Conservation (phyloP, 2,888 invertebrate genomes). For the Epirrhoe tristata region DNA sequence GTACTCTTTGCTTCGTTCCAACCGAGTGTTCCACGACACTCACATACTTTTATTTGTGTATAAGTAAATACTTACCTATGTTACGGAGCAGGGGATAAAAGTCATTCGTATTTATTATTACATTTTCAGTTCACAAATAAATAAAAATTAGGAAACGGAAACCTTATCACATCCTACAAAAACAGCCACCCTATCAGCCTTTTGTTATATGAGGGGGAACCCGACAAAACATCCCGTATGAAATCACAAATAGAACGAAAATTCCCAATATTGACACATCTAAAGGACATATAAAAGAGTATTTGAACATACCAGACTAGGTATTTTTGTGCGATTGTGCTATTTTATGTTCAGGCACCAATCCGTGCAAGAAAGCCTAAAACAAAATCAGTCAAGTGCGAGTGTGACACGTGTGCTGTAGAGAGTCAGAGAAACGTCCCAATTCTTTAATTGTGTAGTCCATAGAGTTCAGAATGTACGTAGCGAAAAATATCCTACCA, state of each 20-base stretch:
- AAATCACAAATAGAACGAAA: conserved; percentile 10
- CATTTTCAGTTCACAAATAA: conserved; percentile 1
- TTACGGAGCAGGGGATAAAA: too few relatives aligned
- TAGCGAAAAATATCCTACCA: too few relatives aligned
- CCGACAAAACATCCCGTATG: conserved; percentile 4
- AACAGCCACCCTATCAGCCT: conserved; percentile 6
- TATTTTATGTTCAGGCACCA: neutral
- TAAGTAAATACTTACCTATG: too few relatives aligned
- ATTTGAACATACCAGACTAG: conserved; percentile 7
- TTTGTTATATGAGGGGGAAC: neutral
- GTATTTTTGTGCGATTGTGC: neutral
- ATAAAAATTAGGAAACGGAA: conserved; percentile 10
- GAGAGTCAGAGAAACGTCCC: too few relatives aligned
- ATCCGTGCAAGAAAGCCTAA: neutral
- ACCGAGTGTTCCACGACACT: too few relatives aligned
- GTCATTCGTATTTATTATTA: neutral
- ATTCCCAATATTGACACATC: conserved; percentile 36
- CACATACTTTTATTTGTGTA: too few relatives aligned
- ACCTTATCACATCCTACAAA: conserved; percentile 6
- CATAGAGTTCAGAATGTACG: too few relatives aligned
- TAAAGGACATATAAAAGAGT: conserved; percentile 36
- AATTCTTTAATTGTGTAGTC: too few relatives aligned
- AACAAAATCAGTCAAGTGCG: neutral
- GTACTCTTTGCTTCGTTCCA: too few relatives aligned
- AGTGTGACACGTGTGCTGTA: too few relatives aligned